These are phyloP conservation scores for Nymphicus hollandicus DNA, from an alignment of 2,113 vertebrate genomes.

Conservation along the genomic window DNA sequence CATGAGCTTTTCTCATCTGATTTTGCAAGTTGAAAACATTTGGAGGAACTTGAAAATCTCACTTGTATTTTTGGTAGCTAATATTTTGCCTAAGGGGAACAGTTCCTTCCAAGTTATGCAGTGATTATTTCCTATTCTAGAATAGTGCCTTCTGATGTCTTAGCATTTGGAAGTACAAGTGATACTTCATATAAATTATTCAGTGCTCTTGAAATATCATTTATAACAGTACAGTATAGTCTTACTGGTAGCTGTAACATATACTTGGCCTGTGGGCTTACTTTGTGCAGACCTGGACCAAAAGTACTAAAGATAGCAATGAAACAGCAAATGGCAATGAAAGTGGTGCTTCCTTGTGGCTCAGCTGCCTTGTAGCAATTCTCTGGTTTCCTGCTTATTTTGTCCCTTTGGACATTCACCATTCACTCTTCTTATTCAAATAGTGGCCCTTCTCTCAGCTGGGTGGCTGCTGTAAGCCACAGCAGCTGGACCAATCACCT, in stretches of 20 bases:
- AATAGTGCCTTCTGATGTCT: constrained; percentile 56
- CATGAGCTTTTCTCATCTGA: constrained; percentile 4
- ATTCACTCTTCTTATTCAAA: not conserved
- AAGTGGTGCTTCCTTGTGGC: not conserved
- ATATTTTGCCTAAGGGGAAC: constrained; percentile 55
- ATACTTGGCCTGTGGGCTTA: not conserved
- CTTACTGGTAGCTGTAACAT: not conserved
- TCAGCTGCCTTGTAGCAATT: not conserved
- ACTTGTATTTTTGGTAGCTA: constrained; percentile 61
- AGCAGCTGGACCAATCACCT: not conserved
- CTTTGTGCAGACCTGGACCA: not conserved
- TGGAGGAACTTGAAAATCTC: constrained; percentile 38
- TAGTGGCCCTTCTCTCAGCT: not conserved
- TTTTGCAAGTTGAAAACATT: constrained; percentile 25
- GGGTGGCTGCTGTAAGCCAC: not conserved
- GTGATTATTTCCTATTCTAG: constrained; percentile 44
- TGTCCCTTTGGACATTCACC: not conserved
- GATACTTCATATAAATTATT: constrained; percentile 63
- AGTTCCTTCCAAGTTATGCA: constrained; percentile 41
- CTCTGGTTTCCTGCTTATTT: not conserved
- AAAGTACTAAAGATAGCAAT: not conserved
- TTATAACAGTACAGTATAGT: constrained; percentile 27
- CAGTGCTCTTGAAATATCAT: constrained; percentile 56
- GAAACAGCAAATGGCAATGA: not conserved
- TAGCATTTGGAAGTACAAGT: constrained; percentile 59